A percentile compares a stretch with the other conserved stretches of the same genome.
Conservation (phyloP, 2,888 invertebrate genomes). For the Glomeris marginata region DNA sequence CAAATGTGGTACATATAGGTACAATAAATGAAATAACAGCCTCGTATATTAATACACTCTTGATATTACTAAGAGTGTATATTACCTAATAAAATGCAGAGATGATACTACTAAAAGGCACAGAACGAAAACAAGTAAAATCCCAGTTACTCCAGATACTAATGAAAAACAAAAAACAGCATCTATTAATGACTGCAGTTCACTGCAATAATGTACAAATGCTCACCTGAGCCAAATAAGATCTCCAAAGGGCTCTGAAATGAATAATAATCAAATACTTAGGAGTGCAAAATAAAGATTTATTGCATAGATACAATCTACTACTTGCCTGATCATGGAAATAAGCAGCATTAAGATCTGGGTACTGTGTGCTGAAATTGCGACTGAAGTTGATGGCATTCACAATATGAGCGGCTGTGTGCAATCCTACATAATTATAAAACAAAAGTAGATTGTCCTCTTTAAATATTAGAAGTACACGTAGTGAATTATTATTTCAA, state of each 20-base stretch:
- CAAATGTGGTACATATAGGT: too few species aligned
- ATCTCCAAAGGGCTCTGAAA: too few species aligned
- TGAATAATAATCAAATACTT: background rate
- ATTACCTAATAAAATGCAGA: slow-evolving; percentile 33
- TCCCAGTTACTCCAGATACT: slow-evolving; percentile 35
- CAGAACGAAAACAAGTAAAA: slow-evolving; percentile 35
- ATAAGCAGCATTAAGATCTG: slow-evolving; percentile 38
- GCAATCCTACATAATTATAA: too few species aligned
- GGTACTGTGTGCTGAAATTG: slow-evolving; percentile 33
- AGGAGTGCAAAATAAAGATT: too few species aligned
- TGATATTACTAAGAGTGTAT: too few species aligned
- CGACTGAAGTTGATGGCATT: slow-evolving; percentile 42
- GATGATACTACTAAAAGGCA: slow-evolving; percentile 37
- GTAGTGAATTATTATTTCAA: too few species aligned
- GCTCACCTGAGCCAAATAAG: slow-evolving; percentile 8
- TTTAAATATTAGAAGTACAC: too few species aligned
- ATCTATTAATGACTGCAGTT: too few species aligned
- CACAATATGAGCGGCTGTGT: slow-evolving; percentile 39
- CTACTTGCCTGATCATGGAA: slow-evolving; percentile 28
- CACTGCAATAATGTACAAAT: slow-evolving; percentile 13
- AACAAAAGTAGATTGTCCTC: too few species aligned
- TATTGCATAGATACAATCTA: too few species aligned
- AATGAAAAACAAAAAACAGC: slow-evolving; percentile 5
- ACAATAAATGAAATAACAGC: too few species aligned
- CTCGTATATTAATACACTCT: too few species aligned